These are phyloP conservation scores for Drosophila birchii DNA, from an alignment of 2,888 invertebrate genomes.

Conservation along the genomic window DNA sequence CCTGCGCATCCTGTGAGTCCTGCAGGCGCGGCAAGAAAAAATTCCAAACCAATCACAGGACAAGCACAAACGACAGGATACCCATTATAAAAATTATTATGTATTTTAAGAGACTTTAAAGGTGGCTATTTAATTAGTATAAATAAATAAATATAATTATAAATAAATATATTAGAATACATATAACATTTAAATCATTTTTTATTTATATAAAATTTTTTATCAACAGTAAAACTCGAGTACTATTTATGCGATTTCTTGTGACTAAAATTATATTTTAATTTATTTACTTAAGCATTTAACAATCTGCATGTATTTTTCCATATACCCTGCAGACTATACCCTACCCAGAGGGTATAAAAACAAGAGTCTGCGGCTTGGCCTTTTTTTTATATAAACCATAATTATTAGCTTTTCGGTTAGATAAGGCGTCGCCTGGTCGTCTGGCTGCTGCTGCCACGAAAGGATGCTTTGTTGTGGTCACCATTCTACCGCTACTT, in stretches of 20 bases:
- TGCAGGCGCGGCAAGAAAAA: constrained; percentile 8
- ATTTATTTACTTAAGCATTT: background rate
- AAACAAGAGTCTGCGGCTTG: constrained; percentile 30
- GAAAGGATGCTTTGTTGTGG: constrained; percentile 55
- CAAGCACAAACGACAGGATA: background rate
- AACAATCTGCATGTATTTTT: background rate
- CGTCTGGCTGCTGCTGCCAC: constrained; percentile 32
- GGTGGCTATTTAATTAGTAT: too few relatives aligned
- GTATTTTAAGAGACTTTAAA: background rate
- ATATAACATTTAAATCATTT: background rate
- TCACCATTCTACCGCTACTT: constrained; percentile 23
- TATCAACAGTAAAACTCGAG: background rate
- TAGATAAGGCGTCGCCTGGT: constrained; percentile 49
- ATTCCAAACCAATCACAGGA: background rate
- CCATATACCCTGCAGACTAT: background rate
- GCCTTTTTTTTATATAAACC: constrained; percentile 25
- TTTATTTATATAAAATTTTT: background rate
- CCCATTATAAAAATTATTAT: background rate
- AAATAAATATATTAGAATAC: background rate
- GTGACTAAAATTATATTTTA: background rate
- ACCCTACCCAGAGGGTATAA: constrained; percentile 18
- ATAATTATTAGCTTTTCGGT: constrained; percentile 68
- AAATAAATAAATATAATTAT: too few relatives aligned
- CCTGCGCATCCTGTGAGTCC: constrained; percentile 10
- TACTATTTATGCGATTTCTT: background rate